Percentiles rank a stretch among this genome's conserved stretches.
phyloP scores from a whole-genome alignment of 2,888 invertebrate species.

The Macrosoma leucophasiata region DNA sequence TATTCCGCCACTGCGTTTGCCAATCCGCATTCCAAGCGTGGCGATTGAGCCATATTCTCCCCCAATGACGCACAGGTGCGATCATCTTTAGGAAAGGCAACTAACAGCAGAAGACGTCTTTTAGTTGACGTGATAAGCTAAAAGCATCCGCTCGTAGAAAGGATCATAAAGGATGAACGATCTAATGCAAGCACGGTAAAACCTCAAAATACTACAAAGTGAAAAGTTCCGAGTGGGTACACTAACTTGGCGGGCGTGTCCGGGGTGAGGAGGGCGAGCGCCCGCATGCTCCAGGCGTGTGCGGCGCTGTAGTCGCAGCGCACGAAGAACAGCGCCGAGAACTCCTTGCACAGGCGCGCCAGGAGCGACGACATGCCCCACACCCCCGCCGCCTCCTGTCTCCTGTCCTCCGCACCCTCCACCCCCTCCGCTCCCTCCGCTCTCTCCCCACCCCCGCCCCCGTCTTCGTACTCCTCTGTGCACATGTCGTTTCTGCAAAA shows the following conservation, averaged over 20 bases:
- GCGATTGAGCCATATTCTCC: no score
- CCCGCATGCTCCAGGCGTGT: constrained; percentile 82
- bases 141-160: no score
- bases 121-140: no score
- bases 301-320: constrained; percentile 90
- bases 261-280: constrained; percentile 80
- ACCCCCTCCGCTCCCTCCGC: constrained; percentile 28
- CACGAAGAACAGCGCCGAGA: constrained; percentile 87
- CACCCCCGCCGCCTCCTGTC: constrained; percentile 26
- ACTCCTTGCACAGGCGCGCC: constrained; percentile 88
- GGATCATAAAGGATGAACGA: no score
- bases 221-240: not conserved
- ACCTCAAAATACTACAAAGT: no score
- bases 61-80: no score
- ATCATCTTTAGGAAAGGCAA: no score
- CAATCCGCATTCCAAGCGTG: no score
- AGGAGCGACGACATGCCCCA: constrained; percentile 60
- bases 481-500: constrained; percentile 11
- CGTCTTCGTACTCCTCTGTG: constrained; percentile 12
- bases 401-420: constrained; percentile 21
- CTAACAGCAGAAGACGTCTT: no score
- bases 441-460: constrained; percentile 14
- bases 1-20: no score
- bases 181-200: no score
- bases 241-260: constrained; percentile 77